A percentile compares a stretch with the other conserved stretches of the same genome.
phyloP scores from a whole-genome alignment of 2,888 invertebrate genomes.

The Lamellibrachia columna region DNA sequence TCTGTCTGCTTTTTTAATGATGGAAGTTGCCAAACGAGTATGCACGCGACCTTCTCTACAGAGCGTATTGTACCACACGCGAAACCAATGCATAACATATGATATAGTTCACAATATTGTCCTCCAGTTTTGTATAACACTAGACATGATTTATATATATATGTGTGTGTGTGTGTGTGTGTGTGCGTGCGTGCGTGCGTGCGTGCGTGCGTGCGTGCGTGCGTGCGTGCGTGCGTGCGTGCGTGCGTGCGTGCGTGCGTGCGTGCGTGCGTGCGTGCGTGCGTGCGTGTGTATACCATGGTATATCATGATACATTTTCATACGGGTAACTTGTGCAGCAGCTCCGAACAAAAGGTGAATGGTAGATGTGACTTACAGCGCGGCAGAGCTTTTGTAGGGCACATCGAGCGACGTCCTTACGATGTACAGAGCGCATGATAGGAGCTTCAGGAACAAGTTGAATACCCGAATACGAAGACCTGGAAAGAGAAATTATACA shows the following conservation, averaged over 20 bases:
- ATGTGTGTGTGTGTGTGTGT: no score
- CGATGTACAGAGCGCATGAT: slow-evolving; percentile 95
- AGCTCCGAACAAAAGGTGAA: no score
- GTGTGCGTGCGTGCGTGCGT: neutral
- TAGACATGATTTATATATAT: neutral
- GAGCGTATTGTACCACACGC: neutral
- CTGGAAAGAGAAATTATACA: slow-evolving; percentile 68
- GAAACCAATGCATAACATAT: no score
- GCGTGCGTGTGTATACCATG: no score
- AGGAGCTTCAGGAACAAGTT: slow-evolving; percentile 96
- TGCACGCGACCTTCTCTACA: neutral
- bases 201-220: neutral
- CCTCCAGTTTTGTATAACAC: neutral
- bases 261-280: no score
- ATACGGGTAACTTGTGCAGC: neutral
- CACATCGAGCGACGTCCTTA: slow-evolving; percentile 90
- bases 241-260: neutral
- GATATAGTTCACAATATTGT: no score
- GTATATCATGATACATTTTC: no score
- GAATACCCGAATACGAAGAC: slow-evolving; percentile 96
- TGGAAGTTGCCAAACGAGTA: neutral
- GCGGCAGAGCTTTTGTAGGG: slow-evolving; percentile 66
- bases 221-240: neutral
- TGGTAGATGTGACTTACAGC: neutral
- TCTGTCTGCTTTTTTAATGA: neutral